Base-by-base conservation (phyloP, 1,140 invertebrate species). In the Drosophila neocordata region DNA sequence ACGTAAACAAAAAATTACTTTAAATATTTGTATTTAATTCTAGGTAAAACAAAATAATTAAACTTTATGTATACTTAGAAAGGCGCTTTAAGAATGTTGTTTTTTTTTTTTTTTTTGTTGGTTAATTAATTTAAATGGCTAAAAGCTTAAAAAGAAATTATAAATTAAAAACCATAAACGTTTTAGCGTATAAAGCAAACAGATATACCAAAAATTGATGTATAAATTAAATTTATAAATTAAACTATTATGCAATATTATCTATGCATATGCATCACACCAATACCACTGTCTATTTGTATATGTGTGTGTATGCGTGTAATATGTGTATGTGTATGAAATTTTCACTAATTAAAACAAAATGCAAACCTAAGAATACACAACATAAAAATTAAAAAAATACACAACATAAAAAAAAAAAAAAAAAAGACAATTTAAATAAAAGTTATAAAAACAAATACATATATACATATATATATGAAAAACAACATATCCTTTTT, bases 351-450 rank as follows among this genome's bases (percentile, higher is more conserved):
- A 87, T 76, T 87, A 82, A 76, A 74, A 68, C 74, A 69, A 77
- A 48, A 65, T 66, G 66, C 65, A 65, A 73, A 12, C 41, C 69
- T 60, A 74, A 83, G 41, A 70, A 52, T 58, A 55, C 58, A 73
- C 55, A 63, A 74, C 7, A 56, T 27, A 38, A 71, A 64, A 62
- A 24, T 56, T 20, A 3, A 78, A 84, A 41, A 48, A 48, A 9
- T 8, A 12, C 4, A n/a, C 12, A 13, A 38, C n/a, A n/a, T 13
- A 44, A 85, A 70, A 66, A 70, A 85, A 38, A 38, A n/a, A 38
- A 44, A 85, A 70, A 66, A 70, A 85, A 85, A 85, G 74, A 87
- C 82, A 85, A 82, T 82, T 87, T 53, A 52, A 87, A 87, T 88
- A 79, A 87, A 87, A 79, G 74, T 87, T 88, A 87, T 68, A 51